phyloP scores from a whole-genome alignment of 2,888 invertebrate species.

The Argyresthia goedartella region DNA sequence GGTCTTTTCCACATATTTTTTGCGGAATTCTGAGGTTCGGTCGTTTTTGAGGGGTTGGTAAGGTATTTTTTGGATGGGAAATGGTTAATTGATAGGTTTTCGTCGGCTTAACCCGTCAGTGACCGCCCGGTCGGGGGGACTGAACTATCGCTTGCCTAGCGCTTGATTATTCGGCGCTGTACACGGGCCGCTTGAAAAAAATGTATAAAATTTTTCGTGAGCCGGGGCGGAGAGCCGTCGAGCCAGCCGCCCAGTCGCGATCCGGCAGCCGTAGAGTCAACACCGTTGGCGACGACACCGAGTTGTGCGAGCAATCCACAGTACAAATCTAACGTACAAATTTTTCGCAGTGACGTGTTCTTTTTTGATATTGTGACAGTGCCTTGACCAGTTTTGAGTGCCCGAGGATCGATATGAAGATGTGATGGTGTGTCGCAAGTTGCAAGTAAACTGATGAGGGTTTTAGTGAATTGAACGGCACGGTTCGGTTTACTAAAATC shows the following conservation, averaged over 20 bases:
- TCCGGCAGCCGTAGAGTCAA: constrained; percentile 51
- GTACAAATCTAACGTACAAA: constrained; percentile 66
- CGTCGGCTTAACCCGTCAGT: neutral
- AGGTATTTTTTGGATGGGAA: neutral
- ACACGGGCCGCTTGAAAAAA: constrained; percentile 43
- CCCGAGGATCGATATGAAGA: constrained; percentile 30
- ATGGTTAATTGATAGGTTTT: neutral
- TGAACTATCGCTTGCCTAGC: constrained; percentile 58
- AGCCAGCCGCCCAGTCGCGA: constrained; percentile 63
- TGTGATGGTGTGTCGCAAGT: constrained; percentile 15
- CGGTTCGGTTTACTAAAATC: constrained; percentile 52
- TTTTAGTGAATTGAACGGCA: constrained; percentile 51
- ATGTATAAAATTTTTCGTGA: constrained; percentile 62
- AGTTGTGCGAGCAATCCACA: constrained; percentile 55
- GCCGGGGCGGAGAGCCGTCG: constrained; percentile 25
- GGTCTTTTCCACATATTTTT: too few relatives aligned
- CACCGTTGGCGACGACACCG: constrained; percentile 49
- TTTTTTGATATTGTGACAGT: constrained; percentile 44
- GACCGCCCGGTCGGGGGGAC: constrained; percentile 29
- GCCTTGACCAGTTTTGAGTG: constrained; percentile 32
- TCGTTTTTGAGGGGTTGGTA: neutral
- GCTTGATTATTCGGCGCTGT: constrained; percentile 51
- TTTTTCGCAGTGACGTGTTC: constrained; percentile 60
- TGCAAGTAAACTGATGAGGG: constrained; percentile 21
- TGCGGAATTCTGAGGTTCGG: too few relatives aligned